Conservation (phyloP, 1,140 invertebrate species). For the Lutraria rhynchaena region DNA sequence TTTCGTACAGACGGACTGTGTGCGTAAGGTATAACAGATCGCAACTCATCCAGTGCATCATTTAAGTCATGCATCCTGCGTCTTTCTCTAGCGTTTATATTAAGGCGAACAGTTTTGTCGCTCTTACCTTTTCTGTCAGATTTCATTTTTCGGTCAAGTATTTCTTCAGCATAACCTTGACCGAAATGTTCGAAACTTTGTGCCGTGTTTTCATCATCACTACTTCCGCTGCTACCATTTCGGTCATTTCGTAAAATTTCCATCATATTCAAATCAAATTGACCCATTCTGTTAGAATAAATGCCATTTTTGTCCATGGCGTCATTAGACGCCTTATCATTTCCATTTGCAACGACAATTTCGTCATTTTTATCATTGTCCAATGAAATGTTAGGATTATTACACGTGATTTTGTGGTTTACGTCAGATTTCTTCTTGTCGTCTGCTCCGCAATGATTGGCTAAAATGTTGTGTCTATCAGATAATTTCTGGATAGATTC, state of each 20-base stretch:
- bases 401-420: background rate
- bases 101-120: conserved; percentile 72
- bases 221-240: conserved; percentile 32
- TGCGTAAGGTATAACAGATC: conserved; percentile 85
- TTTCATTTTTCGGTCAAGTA: conserved; percentile 48
- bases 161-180: conserved; percentile 61
- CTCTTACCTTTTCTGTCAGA: conserved; percentile 56
- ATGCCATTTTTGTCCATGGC: background rate
- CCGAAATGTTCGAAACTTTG: conserved; percentile 30
- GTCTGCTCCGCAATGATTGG: background rate
- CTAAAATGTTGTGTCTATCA: background rate
- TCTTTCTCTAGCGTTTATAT: conserved; percentile 81
- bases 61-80: conserved; percentile 82
- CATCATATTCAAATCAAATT: conserved; percentile 42
- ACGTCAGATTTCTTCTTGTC: background rate
- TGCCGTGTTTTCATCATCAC: conserved; percentile 16
- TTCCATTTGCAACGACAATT: background rate
- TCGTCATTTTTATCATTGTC: background rate
- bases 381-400: background rate
- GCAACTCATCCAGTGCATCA: conserved; percentile 81
- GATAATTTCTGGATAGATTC: conserved; percentile 21
- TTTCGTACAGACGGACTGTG: conserved; percentile 98
- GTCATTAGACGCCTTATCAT: background rate
- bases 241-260: conserved; percentile 48
- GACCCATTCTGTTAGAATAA: conserved; percentile 25